Evolutionary conservation across 2,888 invertebrate species (phyloP).

Genomic region (Anorthoa munda): DNA sequence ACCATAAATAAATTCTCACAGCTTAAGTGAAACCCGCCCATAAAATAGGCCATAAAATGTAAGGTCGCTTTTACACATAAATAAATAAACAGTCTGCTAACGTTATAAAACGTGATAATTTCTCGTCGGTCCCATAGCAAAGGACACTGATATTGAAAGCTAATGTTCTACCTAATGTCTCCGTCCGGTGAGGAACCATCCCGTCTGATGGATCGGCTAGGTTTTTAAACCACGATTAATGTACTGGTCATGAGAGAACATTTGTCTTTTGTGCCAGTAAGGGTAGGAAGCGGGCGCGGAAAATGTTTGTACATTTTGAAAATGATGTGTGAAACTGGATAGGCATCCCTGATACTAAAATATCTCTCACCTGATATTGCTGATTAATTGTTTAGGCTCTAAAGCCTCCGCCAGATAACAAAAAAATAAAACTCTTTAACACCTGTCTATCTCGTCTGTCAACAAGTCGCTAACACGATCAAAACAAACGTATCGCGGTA

Average conservation of each 20-base stretch:
- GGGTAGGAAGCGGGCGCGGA: not conserved
- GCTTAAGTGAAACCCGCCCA: not conserved
- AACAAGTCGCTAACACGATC: no score
- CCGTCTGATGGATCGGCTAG: constrained; percentile 54
- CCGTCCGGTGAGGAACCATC: constrained; percentile 42
- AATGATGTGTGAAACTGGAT: not conserved
- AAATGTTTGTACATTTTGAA: not conserved
- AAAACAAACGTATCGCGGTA: no score
- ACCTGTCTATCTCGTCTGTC: no score
- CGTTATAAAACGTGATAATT: constrained; percentile 23
- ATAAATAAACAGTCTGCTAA: constrained; percentile 8
- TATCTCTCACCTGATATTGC: no score
- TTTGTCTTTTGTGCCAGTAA: constrained; percentile 45
- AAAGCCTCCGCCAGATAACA: no score
- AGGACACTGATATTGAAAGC: constrained; percentile 66
- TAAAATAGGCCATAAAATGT: not conserved
- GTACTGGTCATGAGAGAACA: constrained; percentile 52
- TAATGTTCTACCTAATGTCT: constrained; percentile 65
- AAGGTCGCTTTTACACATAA: not conserved
- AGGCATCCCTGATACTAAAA: not conserved
- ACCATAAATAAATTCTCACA: not conserved
- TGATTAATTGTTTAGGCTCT: no score
- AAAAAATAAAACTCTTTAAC: no score
- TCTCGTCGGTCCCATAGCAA: constrained; percentile 37
- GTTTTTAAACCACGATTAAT: constrained; percentile 68